Evolutionary conservation across 2,797 vertebrate genomes (phyloP).

Genomic region (Macroramphosus scolopax): DNA sequence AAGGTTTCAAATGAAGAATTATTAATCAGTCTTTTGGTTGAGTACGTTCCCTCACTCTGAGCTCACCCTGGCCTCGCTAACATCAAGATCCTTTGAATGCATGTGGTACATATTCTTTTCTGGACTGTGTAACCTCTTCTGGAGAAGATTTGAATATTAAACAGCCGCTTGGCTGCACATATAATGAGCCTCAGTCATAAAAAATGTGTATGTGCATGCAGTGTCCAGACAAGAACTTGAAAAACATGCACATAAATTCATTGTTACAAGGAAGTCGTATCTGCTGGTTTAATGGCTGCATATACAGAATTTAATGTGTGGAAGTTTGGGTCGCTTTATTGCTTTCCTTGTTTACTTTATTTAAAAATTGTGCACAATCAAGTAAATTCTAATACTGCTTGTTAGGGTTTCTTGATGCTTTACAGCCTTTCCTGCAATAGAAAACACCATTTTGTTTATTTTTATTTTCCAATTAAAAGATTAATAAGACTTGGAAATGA

Average conservation of each 20-base stretch:
- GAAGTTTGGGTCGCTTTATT: too few species aligned
- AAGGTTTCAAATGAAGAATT: too few species aligned
- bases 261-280: not conserved
- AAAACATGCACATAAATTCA: not conserved
- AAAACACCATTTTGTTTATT: not conserved
- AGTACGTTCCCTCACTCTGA: not conserved
- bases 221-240: constrained; percentile 1
- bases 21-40: too few species aligned
- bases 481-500: too few species aligned
- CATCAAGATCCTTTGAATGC: constrained; percentile 11
- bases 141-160: constrained; percentile 29
- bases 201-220: constrained; percentile 18
- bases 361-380: too few species aligned
- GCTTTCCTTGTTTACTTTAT: too few species aligned
- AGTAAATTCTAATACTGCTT: not conserved
- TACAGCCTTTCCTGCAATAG: too few species aligned
- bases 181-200: not conserved
- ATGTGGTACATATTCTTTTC: not conserved
- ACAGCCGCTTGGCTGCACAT: constrained; percentile 8
- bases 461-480: too few species aligned
- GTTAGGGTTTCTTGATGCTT: not conserved
- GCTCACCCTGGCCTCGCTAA: not conserved
- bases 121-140: constrained; percentile 1
- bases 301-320: too few species aligned
- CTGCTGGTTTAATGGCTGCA: too few species aligned